phyloP scores from a whole-genome alignment of 2,888 invertebrate species.

The Rosalia funebris region DNA sequence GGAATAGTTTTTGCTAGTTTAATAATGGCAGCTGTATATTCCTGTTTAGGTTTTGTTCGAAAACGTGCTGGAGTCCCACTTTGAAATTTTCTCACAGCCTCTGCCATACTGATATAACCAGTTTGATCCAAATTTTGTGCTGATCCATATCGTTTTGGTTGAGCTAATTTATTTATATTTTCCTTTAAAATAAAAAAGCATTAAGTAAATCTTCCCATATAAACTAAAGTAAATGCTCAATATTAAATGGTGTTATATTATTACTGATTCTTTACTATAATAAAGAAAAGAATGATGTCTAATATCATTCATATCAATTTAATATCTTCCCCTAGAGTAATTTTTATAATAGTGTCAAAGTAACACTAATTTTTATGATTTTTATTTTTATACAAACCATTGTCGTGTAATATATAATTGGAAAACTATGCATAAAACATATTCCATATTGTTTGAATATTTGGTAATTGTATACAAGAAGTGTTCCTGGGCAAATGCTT shows the following conservation, averaged over 20 bases:
- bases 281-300: background rate
- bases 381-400: no score
- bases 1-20: conserved; percentile 61
- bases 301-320: background rate
- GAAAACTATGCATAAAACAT: no score
- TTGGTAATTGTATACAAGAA: no score
- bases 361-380: no score
- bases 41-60: conserved; percentile 53
- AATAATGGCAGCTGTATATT: background rate
- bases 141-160: conserved; percentile 45
- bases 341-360: no score
- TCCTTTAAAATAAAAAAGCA: conserved; percentile 37
- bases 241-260: background rate
- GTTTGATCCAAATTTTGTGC: conserved; percentile 39
- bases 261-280: background rate
- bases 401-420: no score
- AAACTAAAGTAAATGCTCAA: background rate
- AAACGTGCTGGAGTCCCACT: conserved; percentile 68
- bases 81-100: conserved; percentile 67
- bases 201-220: background rate
- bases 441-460: no score
- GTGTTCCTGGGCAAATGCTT: no score
- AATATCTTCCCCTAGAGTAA: background rate
- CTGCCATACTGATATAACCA: conserved; percentile 66
- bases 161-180: conserved; percentile 44